Evolutionary conservation across 35 echinoderm and acorn worm genomes (phyloP).

Genomic region (Apostichopus californicus): DNA sequence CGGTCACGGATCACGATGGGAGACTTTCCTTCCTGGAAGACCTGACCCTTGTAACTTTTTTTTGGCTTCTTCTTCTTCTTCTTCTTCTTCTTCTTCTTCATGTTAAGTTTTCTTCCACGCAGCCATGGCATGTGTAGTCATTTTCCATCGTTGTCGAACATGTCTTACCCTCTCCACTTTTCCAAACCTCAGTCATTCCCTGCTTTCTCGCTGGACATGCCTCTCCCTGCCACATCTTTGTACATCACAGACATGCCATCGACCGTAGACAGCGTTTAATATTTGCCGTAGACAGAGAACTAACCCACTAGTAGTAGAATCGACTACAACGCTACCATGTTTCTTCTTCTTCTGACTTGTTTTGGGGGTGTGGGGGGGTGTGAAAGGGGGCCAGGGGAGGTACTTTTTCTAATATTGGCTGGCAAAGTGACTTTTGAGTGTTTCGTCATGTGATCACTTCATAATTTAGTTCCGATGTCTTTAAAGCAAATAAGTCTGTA

Average conservation of each 20-base stretch:
- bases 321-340: too few relatives aligned
- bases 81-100: constrained; percentile 4
- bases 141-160: not conserved
- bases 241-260: not conserved
- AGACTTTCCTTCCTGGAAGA: constrained; percentile 14
- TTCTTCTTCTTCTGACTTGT: too few relatives aligned
- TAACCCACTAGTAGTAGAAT: not conserved
- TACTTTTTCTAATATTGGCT: too few relatives aligned
- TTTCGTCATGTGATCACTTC: too few relatives aligned
- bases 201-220: not conserved
- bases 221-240: not conserved
- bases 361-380: too few relatives aligned
- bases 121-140: not conserved
- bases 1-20: constrained; percentile 1
- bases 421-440: too few relatives aligned
- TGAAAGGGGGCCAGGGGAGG: too few relatives aligned
- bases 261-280: not conserved
- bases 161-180: not conserved
- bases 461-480: too few relatives aligned
- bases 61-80: not conserved
- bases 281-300: not conserved
- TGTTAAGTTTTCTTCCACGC: not conserved
- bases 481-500: too few relatives aligned
- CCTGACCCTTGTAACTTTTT: constrained; percentile 30
- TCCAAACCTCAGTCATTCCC: not conserved